Evolutionary conservation across 2,797 vertebrate species (phyloP).

Genomic region (Dallia pectoralis): DNA sequence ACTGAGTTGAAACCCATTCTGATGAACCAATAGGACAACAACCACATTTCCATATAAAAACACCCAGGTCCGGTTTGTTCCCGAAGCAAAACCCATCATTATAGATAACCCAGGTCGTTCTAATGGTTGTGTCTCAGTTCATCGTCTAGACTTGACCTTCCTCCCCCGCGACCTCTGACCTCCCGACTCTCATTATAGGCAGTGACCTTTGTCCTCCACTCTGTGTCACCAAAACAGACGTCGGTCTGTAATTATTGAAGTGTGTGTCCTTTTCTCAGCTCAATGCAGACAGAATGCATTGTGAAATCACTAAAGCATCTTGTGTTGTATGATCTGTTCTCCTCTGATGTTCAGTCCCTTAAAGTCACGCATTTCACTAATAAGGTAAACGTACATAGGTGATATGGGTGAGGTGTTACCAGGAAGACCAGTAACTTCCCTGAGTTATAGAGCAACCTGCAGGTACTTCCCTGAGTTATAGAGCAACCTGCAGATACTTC

Average conservation of each 20-base stretch:
- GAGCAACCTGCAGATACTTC: too few relatives aligned
- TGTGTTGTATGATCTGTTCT: neutral
- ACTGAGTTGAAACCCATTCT: too few relatives aligned
- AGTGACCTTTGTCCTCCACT: conserved; percentile 42
- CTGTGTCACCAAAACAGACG: conserved; percentile 25
- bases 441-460: conserved; percentile 47
- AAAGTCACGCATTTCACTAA: neutral
- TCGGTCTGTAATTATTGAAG: conserved; percentile 44
- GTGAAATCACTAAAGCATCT: conserved; percentile 20
- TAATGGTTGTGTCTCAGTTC: conserved; percentile 3
- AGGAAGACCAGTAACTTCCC: conserved; percentile 15
- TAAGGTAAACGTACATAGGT: neutral
- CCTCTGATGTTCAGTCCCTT: neutral
- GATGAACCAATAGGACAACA: too few relatives aligned
- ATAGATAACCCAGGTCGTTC: conserved; percentile 2
- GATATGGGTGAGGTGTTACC: too few relatives aligned
- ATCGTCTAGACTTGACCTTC: conserved; percentile 43
- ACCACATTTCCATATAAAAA: too few relatives aligned
- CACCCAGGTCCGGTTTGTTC: too few relatives aligned
- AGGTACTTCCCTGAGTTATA: conserved; percentile 43
- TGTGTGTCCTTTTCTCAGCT: conserved; percentile 34
- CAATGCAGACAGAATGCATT: conserved; percentile 21
- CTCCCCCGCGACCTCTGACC: conserved; percentile 39
- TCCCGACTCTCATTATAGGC: conserved; percentile 43
- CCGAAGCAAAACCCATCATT: neutral